These are phyloP conservation scores for Melieria picta DNA, from an alignment of 2,888 invertebrate genomes.

Conservation along the genomic window DNA sequence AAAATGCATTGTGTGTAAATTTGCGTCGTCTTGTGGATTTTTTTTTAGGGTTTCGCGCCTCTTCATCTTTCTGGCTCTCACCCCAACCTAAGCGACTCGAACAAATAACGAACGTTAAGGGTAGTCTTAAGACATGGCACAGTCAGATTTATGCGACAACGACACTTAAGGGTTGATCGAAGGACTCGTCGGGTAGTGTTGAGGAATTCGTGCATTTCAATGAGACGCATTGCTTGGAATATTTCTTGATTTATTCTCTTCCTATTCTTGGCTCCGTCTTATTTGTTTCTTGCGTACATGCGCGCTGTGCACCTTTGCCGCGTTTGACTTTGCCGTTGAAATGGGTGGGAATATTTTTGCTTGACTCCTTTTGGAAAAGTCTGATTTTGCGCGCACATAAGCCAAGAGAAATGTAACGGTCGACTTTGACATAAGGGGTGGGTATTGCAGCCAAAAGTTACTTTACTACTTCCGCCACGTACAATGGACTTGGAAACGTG, in stretches of 20 bases:
- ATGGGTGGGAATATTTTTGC: conserved; percentile 60
- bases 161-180: conserved; percentile 21
- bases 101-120: conserved; percentile 9
- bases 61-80: neutral
- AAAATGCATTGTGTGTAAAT: conserved; percentile 9
- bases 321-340: conserved; percentile 52
- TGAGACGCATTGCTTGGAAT: conserved; percentile 1
- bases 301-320: conserved; percentile 16
- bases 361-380: neutral
- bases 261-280: neutral
- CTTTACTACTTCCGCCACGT: too few species aligned
- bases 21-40: neutral
- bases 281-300: conserved; percentile 5
- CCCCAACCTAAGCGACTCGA: neutral
- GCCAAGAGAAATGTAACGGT: too few species aligned
- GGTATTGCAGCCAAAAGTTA: too few species aligned
- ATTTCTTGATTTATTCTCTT: conserved; percentile 6
- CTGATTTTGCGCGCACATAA: conserved; percentile 7
- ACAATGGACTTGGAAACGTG: too few species aligned
- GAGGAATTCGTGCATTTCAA: conserved; percentile 11
- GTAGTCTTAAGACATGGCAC: conserved; percentile 49
- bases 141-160: conserved; percentile 4
- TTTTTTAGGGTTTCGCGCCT: neutral
- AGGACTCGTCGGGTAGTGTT: conserved; percentile 27
- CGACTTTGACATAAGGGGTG: too few species aligned